Evolutionary conservation across 37 sponge, comb jelly and placozoan species (phyloP).

Genomic region (Eunapius fragilis): DNA sequence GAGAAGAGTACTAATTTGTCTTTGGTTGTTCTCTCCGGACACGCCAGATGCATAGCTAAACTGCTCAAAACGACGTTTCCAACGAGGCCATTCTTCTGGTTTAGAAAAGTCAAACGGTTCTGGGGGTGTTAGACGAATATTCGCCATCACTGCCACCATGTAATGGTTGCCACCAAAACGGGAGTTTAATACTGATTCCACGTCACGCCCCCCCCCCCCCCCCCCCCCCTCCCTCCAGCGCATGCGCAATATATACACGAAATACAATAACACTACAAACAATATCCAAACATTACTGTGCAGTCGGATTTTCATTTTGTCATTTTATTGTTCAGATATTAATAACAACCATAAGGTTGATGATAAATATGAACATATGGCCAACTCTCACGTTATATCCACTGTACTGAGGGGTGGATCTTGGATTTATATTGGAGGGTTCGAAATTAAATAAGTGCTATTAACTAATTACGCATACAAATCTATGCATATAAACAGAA

Average conservation of each 20-base stretch:
- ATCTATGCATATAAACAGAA: too few relatives aligned
- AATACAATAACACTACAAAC: not conserved
- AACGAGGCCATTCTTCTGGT: constrained; percentile 25
- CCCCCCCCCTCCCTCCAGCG: not conserved
- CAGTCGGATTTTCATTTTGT: too few relatives aligned
- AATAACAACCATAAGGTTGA: too few relatives aligned
- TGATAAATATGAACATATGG: too few relatives aligned
- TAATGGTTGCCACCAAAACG: not conserved
- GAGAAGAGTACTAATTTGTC: constrained; percentile 38
- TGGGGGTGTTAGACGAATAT: constrained; percentile 5
- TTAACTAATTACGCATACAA: too few relatives aligned
- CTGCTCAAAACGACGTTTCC: constrained; percentile 22
- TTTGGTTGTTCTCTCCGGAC: not conserved
- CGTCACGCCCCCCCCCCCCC: too few relatives aligned
- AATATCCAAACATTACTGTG: too few relatives aligned
- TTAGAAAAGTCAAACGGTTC: constrained; percentile 12
- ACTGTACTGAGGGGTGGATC: too few relatives aligned
- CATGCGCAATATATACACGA: not conserved
- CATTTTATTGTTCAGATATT: too few relatives aligned
- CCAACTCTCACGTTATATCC: too few relatives aligned
- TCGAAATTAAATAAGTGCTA: too few relatives aligned
- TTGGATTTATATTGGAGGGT: too few relatives aligned
- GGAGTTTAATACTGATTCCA: not conserved
- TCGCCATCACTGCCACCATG: constrained; percentile 43
- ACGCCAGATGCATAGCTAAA: constrained; percentile 20